Conservation (phyloP, 2,797 vertebrate genomes). For the Apodemus agrarius region DNA sequence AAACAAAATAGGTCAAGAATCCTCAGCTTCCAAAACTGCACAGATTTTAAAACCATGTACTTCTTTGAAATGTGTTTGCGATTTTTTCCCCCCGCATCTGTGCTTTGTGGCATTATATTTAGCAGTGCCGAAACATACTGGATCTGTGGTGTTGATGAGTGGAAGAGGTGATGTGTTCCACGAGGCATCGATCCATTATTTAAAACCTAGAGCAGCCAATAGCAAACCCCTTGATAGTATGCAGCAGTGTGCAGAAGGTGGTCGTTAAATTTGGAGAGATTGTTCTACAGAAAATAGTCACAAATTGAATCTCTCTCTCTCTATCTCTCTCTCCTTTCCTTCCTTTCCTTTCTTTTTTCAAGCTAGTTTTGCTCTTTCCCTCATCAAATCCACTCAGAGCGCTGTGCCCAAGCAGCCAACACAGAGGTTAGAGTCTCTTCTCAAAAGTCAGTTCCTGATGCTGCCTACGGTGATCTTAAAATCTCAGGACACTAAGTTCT, state of each 20-base stretch:
- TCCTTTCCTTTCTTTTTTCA: neutral
- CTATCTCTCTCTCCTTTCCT: neutral
- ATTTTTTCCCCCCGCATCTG: neutral
- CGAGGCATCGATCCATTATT: conserved; percentile 16
- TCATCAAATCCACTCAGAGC: neutral
- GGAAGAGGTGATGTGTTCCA: conserved; percentile 14
- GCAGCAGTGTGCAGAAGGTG: neutral
- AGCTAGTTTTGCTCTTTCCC: neutral
- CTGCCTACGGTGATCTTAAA: neutral
- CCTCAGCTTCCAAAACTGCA: neutral
- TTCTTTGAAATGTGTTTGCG: neutral
- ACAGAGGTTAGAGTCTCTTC: neutral
- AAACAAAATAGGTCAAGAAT: conserved; percentile 52
- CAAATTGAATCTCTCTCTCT: neutral
- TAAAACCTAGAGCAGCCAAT: conserved; percentile 10
- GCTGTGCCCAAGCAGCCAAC: neutral
- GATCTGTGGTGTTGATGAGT: neutral
- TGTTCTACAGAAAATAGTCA: conserved; percentile 17
- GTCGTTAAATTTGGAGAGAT: neutral
- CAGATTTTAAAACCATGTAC: conserved; percentile 31
- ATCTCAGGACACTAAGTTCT: neutral
- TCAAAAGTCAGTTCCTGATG: neutral
- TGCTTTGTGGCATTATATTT: neutral
- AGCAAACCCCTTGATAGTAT: conserved; percentile 15
- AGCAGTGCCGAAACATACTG: neutral